A percentile compares a stretch with the other conserved stretches of the same genome.
phyloP scores from a whole-genome alignment of 2,797 vertebrate species.

The Pyrocephalus nanus region DNA sequence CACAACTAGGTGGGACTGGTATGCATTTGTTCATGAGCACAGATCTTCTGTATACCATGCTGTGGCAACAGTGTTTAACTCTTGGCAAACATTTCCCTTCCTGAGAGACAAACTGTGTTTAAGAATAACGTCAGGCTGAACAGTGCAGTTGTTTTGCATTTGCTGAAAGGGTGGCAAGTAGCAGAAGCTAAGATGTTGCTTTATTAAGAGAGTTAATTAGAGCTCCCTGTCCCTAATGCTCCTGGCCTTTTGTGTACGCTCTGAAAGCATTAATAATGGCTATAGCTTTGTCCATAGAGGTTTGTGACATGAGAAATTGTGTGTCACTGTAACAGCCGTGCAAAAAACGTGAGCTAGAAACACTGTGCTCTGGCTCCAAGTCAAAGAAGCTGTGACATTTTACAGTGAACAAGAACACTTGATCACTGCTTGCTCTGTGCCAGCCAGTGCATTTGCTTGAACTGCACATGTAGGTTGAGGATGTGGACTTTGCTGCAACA shows the following conservation, averaged over 20 bases:
- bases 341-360: background rate
- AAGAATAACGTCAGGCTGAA: background rate
- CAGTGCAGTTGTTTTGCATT: background rate
- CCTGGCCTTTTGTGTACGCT: background rate
- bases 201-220: background rate
- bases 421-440: background rate
- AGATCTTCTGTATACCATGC: background rate
- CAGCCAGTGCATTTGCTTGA: background rate
- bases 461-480: fast-evolving
- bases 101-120: background rate
- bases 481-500: background rate
- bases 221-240: background rate
- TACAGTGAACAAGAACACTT: background rate
- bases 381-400: background rate
- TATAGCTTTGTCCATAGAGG: background rate
- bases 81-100: background rate
- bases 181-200: background rate
- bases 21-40: background rate
- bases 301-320: background rate
- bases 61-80: background rate
- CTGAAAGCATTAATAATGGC: background rate
- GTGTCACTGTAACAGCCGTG: background rate
- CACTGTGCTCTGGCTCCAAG: background rate
- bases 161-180: background rate
- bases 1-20: background rate